Conservation (phyloP, 2,888 invertebrate species). For the Drosophila mettleri region DNA sequence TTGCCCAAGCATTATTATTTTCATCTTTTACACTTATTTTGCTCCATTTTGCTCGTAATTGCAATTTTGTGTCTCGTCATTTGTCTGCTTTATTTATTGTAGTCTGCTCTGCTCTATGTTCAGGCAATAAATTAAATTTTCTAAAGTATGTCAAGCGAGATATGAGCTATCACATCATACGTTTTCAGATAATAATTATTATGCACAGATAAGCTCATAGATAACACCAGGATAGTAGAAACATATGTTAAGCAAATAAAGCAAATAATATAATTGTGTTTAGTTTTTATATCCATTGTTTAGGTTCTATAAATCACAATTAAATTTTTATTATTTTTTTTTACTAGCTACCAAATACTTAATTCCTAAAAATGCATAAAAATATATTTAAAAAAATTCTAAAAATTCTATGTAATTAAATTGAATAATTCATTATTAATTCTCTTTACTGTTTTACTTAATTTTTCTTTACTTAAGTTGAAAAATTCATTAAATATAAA, state of each 20-base stretch:
- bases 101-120: not conserved
- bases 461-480: too few relatives aligned
- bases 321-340: not conserved
- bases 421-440: too few relatives aligned
- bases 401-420: too few relatives aligned
- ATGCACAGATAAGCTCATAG: not conserved
- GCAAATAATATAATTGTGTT: not conserved
- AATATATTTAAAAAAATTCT: too few relatives aligned
- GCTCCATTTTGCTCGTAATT: slow-evolving; percentile 5
- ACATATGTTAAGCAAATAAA: not conserved
- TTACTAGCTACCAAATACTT: too few relatives aligned
- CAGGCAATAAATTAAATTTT: not conserved
- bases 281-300: too few relatives aligned
- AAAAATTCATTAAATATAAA: too few relatives aligned
- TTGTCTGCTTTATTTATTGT: not conserved
- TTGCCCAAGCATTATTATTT: slow-evolving; percentile 6
- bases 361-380: too few relatives aligned
- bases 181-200: not conserved
- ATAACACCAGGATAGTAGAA: too few relatives aligned
- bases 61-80: not conserved
- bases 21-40: not conserved
- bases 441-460: too few relatives aligned
- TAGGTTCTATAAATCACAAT: too few relatives aligned
- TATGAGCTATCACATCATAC: not conserved
- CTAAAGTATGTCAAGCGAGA: not conserved